Base-by-base conservation (phyloP, 2,113 vertebrate species). In the Anhinga anhinga region DNA sequence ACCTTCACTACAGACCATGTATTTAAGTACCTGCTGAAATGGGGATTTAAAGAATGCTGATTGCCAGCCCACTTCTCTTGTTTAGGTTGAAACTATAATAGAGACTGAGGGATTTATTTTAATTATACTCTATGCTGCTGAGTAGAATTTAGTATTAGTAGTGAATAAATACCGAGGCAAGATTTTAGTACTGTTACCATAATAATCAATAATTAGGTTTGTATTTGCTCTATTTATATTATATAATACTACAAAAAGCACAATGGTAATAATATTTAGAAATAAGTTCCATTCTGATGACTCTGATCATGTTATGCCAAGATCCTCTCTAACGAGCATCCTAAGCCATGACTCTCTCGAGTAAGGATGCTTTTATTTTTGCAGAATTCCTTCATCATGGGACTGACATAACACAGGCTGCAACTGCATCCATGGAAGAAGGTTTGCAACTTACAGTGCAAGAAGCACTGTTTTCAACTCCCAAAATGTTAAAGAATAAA, bases 391-490 rank as follows among this genome's bases (percentile, higher is more conserved):
- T 83, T 91, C 70, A 59, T 26, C 80, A 4, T 4, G 25, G 30
- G 52, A 53, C 16, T 65, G 89, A 83, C n/a, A 70, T 78, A 72
- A 59, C 23, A 40, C 16, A 2, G 25, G 44, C 70, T 88, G 72
- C 71, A 36, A 91, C 93, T 32, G 92, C 80, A 50, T 95, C 95
- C 27, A 0, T 66, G 36, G 95, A 97, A 88, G 96, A 97, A 93
- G 97, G 96, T 97, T 90, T 70, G 97, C 52, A 81, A 11, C 15
- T 77, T 21, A 25, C 23, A 40, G 36, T 29, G 36, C 59, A 69
- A 32, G 29, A n/a, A 74, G 12, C 26, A 9, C 16, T 50, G 23
- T 47, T 70, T 81, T 59, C 36, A 88, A 40, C 16, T 93, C 27
- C 36, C 38, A 36, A 45, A 62, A 86, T 5, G 55, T 88, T 32